phyloP scores from a whole-genome alignment of 1,140 invertebrate genomes.

The Lepidostoma basale region DNA sequence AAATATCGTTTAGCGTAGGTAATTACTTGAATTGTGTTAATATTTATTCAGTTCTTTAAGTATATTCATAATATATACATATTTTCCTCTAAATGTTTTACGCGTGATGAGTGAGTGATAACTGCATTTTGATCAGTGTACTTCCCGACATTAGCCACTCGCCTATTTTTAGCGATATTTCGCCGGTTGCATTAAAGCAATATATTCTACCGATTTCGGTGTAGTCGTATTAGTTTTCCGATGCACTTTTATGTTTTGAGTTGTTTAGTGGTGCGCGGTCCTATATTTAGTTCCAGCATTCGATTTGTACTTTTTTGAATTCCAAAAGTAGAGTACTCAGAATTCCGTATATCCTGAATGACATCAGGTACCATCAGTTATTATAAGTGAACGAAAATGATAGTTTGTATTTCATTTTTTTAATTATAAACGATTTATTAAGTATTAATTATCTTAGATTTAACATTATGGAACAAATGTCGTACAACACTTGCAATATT shows the following conservation, averaged over 20 bases:
- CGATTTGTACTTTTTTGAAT: slow-evolving; percentile 24
- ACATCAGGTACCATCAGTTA: not conserved
- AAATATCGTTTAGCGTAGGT: slow-evolving; percentile 31
- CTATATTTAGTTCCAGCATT: slow-evolving; percentile 26
- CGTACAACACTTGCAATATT: too few species aligned
- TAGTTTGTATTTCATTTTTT: too few species aligned
- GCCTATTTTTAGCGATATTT: slow-evolving; percentile 38
- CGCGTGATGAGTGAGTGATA: not conserved
- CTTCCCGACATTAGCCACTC: slow-evolving; percentile 31
- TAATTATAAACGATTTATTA: too few species aligned
- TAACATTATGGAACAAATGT: too few species aligned
- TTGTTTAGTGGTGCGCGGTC: slow-evolving; percentile 2
- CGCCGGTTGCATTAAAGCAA: slow-evolving; percentile 33
- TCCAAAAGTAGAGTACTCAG: slow-evolving; percentile 2
- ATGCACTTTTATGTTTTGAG: slow-evolving; percentile 20
- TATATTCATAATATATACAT: not conserved
- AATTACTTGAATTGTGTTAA: slow-evolving; percentile 23
- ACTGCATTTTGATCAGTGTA: slow-evolving; percentile 1
- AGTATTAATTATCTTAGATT: too few species aligned
- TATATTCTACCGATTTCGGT: slow-evolving; percentile 23
- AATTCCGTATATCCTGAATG: slow-evolving; percentile 13
- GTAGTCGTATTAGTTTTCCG: slow-evolving; percentile 11
- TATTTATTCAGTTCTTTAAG: slow-evolving; percentile 11
- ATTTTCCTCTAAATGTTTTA: not conserved
- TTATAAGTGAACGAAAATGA: too few species aligned